Evolutionary conservation across 2,888 invertebrate genomes (phyloP).

Genomic region (Holacanthella duospinosa): DNA sequence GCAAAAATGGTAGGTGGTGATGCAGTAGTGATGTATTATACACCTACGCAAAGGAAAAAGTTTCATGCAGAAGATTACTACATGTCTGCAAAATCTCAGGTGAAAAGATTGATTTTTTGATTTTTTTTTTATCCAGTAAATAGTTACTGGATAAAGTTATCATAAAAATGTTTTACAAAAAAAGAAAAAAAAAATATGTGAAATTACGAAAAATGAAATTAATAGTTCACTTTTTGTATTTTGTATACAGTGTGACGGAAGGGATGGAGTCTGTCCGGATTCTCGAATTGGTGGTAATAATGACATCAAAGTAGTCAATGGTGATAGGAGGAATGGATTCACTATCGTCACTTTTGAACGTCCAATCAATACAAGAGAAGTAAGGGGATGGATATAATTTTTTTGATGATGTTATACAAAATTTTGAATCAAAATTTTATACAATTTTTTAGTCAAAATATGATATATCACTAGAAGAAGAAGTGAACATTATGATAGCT

Average conservation of each 20-base stretch:
- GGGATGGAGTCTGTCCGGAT: conserved; percentile 76
- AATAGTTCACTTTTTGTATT: neutral
- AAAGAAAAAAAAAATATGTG: too few relatives aligned
- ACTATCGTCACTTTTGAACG: conserved; percentile 69
- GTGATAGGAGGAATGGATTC: conserved; percentile 64
- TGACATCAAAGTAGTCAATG: conserved; percentile 63
- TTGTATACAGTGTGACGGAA: conserved; percentile 65
- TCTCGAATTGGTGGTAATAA: conserved; percentile 66
- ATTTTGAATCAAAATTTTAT: neutral
- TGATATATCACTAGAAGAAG: conserved; percentile 55
- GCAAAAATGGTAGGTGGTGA: conserved; percentile 65
- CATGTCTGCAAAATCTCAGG: conserved; percentile 60
- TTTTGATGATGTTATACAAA: neutral
- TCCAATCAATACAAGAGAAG: conserved; percentile 47
- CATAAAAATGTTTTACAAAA: too few relatives aligned
- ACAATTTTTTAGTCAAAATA: conserved; percentile 11
- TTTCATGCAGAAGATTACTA: conserved; percentile 76
- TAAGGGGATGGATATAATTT: conserved; percentile 14
- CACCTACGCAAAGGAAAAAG: conserved; percentile 44
- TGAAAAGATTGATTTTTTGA: conserved; percentile 18
- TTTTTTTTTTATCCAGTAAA: neutral
- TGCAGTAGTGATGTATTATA: conserved; percentile 67
- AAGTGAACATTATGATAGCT: conserved; percentile 73
- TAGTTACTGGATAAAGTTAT: neutral
- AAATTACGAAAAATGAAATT: neutral